Evolutionary conservation across 2,888 invertebrate species (phyloP), one percentile per base, ranked within the genome.

Genomic region (Acronicta leporina): DNA sequence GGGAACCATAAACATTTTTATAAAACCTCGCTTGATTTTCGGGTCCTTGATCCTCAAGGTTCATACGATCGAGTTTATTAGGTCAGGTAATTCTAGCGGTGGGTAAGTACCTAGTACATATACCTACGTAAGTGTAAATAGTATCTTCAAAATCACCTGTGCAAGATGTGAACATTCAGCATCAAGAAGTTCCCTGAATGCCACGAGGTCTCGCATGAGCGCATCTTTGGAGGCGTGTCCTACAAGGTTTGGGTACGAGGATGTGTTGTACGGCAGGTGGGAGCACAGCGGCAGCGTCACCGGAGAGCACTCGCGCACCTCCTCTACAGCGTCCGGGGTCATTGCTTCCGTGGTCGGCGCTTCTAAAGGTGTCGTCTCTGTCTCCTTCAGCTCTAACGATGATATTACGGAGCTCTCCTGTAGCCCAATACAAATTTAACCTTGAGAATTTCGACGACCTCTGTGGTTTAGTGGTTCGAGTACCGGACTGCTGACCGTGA

Each of bases 111-210:
- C n/a, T n/a, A n/a, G n/a, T n/a, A n/a, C n/a, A n/a, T n/a, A n/a
- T 20, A 20, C 20, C 2, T 20, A 20, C 4, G 20, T 20, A 20
- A 4, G 20, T 20, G 2, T 20, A 20, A 20, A 4, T n/a, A 11
- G n/a, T 7, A 30, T 16, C 43, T 7, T n/a, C 7, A 30, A 13
- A 10, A 59, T 75, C 80, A 94, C 94, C 86, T 97, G 97, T 0
- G 98, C 98, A 75, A 97, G 95, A 68, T 97, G 95, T 80, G 97
- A 98, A 87, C 98, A 98, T 89, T 98, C 98, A 0, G 97, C 97
- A 85, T 98, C 98, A 8, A 98, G 96, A n/a, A 98, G 91, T 86
- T 97, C 98, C 63, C 97, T 96, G 84, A 97, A 98, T 0, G 97
- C 95, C 47, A 98, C 97, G 16, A 98, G 95, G 85, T 98, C 97